These are phyloP conservation scores for Mycetomoellerius zeteki DNA, from an alignment of 1,140 invertebrate species.

Conservation along the genomic window DNA sequence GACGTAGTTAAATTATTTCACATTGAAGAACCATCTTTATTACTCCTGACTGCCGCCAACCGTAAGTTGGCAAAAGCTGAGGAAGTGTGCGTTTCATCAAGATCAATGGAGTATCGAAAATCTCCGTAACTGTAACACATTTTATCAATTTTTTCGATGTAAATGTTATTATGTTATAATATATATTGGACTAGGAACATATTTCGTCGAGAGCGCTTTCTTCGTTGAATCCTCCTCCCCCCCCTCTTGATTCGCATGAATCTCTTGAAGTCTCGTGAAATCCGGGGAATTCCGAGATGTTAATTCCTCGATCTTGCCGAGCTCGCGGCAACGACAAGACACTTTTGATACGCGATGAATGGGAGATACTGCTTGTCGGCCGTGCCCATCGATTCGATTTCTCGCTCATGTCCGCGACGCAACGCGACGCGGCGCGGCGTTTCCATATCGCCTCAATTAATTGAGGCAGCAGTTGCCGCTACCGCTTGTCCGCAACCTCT, in stretches of 20 bases:
- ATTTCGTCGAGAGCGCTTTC: no score
- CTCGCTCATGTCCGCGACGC: not conserved
- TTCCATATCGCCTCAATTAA: conserved; percentile 41
- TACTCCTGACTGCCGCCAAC: no score
- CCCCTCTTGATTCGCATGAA: not conserved
- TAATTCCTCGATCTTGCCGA: not conserved
- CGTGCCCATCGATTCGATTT: conserved; percentile 25
- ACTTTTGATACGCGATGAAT: conserved; percentile 1
- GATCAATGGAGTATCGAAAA: no score
- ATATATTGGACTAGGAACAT: no score
- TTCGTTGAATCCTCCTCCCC: no score
- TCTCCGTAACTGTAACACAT: no score
- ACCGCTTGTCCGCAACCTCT: conserved; percentile 6
- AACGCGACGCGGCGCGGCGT: not conserved
- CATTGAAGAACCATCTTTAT: no score
- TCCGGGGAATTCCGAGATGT: not conserved
- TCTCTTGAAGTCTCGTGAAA: not conserved
- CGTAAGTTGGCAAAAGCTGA: no score
- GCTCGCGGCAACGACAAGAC: not conserved
- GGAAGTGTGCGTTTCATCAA: no score
- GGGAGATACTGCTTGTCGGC: not conserved
- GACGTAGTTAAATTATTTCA: not conserved
- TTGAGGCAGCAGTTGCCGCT: conserved; percentile 17
- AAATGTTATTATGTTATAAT: no score
- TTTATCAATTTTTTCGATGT: no score